Evolutionary conservation across 2,797 vertebrate genomes (phyloP), one percentile per base, ranked within the genome.

Genomic region (Ptychadena robeensis): DNA sequence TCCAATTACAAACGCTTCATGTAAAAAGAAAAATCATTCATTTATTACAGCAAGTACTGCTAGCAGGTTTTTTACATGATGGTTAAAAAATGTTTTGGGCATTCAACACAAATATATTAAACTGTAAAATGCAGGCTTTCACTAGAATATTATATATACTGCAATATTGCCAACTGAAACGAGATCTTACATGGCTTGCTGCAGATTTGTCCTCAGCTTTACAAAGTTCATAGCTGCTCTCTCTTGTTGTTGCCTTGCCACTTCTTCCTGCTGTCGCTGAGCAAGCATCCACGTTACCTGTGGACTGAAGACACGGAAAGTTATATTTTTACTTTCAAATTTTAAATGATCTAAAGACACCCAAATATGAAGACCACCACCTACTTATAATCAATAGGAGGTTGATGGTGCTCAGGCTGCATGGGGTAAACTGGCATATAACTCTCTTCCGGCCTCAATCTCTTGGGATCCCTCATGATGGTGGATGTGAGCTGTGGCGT

Each of bases 241-340:
- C 93, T 99, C 98, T 90, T 99, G 98, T 79, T 99, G 97, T 86
- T 99, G 98, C 87, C 97, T 96, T 48, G 95, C 96, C 78, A 94
- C 96, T 92, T 99, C 98, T 90, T 99, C 98, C 88, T 99, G 98
- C 91, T 99, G 98, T 92, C 97, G 96, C 93, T 99, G 98, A 88
- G 98, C 96, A 90, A 99, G 93, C 97, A 99, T 98, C 97, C 98
- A 99, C 93, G 97, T 98, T 94, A 99, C 97, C 94, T 99, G 98
- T 90, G 97, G 96, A 93, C 97, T 98, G 90, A 86, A 93, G 91
- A 90, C 87, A 88, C 32, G 48, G 1, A 64, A 11, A 2, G 15
- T 37, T 3, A 44, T 12, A 9, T 53, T n/a, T 53, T 48, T 53
- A n/a, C 7, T 22, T n/a, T n/a, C n/a, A 53, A 15, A 53, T 22